These are phyloP conservation scores for Apocheima hispidaria DNA, from an alignment of 2,888 invertebrate genomes.

Conservation along the genomic window DNA sequence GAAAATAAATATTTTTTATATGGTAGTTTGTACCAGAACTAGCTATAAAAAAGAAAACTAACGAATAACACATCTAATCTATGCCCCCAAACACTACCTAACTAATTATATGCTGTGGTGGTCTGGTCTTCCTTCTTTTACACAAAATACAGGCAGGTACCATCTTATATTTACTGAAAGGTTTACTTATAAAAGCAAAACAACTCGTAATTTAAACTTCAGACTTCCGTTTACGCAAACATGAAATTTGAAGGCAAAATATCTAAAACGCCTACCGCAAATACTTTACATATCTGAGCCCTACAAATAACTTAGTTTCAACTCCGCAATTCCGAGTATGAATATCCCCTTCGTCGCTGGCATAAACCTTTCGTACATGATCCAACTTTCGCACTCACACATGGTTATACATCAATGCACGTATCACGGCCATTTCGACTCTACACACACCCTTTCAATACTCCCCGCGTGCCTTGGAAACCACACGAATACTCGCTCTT, in stretches of 20 bases:
- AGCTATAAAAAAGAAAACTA: no score
- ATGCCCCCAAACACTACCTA: no score
- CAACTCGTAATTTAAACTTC: conserved; percentile 11
- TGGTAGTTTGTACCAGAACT: no score
- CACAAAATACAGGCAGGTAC: background rate
- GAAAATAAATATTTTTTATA: no score
- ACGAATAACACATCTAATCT: no score
- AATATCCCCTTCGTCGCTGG: conserved; percentile 51
- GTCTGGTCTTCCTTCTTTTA: no score
- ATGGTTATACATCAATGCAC: conserved; percentile 35
- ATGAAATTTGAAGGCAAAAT: conserved; percentile 30
- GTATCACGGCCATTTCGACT: conserved; percentile 74
- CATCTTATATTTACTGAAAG: conserved; percentile 7
- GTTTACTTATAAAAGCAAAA: no score
- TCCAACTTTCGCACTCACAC: conserved; percentile 61
- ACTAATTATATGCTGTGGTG: no score
- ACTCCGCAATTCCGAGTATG: conserved; percentile 35
- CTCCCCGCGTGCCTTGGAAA: conserved; percentile 70
- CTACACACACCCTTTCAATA: conserved; percentile 76
- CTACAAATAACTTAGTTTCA: conserved; percentile 40
- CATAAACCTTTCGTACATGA: conserved; percentile 72
- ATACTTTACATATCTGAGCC: conserved; percentile 33
- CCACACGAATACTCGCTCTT: conserved; percentile 81
- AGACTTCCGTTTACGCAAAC: conserved; percentile 26
- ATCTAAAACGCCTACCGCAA: conserved; percentile 30